Conservation (phyloP, 53 echinoderm and acorn worm genomes). For the Holothuria leucospilota region DNA sequence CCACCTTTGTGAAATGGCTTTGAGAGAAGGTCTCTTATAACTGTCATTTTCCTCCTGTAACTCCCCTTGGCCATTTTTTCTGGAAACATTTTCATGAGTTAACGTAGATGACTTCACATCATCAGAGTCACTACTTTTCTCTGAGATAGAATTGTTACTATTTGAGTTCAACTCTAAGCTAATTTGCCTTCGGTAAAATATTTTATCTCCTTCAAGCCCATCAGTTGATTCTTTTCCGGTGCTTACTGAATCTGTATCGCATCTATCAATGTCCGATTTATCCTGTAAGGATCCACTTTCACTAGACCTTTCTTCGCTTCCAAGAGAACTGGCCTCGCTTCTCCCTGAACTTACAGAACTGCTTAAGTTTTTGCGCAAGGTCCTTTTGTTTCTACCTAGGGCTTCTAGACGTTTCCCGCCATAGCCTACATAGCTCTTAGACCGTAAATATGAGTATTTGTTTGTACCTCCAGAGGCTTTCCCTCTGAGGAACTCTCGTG, state of each 20-base stretch:
- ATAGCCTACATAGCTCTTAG: conserved; percentile 81
- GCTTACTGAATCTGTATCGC: conserved; percentile 35
- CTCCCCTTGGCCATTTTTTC: not conserved
- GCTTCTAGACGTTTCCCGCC: conserved; percentile 87
- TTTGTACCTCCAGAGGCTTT: conserved; percentile 67
- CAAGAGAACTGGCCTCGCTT: conserved; percentile 76
- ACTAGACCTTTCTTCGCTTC: conserved; percentile 85
- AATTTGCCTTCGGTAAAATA: not conserved
- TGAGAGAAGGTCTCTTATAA: conserved; percentile 1
- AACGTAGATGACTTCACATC: too few relatives aligned
- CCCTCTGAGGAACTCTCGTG: conserved; percentile 76
- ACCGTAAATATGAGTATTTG: conserved; percentile 66
- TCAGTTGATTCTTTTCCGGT: conserved; percentile 30
- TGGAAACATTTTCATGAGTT: not conserved
- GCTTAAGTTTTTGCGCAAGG: conserved; percentile 78
- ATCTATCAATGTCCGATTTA: conserved; percentile 27
- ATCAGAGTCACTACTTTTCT: not conserved
- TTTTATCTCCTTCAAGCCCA: conserved; percentile 7
- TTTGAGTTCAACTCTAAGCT: conserved; percentile 27
- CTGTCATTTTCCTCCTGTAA: conserved; percentile 12
- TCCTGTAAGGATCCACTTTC: conserved; percentile 76
- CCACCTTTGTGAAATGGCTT: not conserved
- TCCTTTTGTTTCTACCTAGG: conserved; percentile 72
- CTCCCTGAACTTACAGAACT: conserved; percentile 60
- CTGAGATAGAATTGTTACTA: conserved; percentile 12